Conservation (phyloP, 2,888 invertebrate genomes). For the Orthosia incerta region DNA sequence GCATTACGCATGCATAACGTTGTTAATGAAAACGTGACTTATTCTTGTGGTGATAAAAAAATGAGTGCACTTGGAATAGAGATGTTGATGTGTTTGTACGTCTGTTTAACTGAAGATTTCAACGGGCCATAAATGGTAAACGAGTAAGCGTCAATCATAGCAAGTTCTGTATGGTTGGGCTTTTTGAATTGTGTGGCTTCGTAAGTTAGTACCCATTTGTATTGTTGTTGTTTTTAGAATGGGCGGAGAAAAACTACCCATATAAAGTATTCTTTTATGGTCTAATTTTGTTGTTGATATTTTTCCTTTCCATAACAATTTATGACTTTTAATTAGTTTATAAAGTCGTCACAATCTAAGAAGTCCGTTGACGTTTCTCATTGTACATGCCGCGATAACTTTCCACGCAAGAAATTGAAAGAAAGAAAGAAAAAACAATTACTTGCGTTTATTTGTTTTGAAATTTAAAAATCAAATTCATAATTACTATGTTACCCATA, state of each 20-base stretch:
- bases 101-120: conserved; percentile 40
- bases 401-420: too few species aligned
- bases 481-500: too few species aligned
- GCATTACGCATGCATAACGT: conserved; percentile 46
- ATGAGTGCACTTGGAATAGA: conserved; percentile 45
- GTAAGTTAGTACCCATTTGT: not conserved
- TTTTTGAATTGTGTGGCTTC: conserved; percentile 1
- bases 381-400: too few species aligned
- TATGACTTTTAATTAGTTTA: not conserved
- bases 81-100: conserved; percentile 42
- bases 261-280: not conserved
- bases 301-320: not conserved
- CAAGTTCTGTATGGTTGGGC: conserved; percentile 8
- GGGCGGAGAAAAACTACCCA: not conserved
- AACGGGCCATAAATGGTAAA: conserved; percentile 25
- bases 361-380: too few species aligned
- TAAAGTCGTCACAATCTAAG: too few species aligned
- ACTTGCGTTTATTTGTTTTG: too few species aligned
- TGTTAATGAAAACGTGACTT: conserved; percentile 45
- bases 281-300: not conserved
- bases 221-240: not conserved
- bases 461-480: too few species aligned
- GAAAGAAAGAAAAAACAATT: too few species aligned
- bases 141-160: conserved; percentile 14
- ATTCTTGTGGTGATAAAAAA: conserved; percentile 43